Percentiles rank a stretch among this genome's conserved stretches.
Conservation (phyloP, 1,140 invertebrate species). For the Oedothorax gibbosus region DNA sequence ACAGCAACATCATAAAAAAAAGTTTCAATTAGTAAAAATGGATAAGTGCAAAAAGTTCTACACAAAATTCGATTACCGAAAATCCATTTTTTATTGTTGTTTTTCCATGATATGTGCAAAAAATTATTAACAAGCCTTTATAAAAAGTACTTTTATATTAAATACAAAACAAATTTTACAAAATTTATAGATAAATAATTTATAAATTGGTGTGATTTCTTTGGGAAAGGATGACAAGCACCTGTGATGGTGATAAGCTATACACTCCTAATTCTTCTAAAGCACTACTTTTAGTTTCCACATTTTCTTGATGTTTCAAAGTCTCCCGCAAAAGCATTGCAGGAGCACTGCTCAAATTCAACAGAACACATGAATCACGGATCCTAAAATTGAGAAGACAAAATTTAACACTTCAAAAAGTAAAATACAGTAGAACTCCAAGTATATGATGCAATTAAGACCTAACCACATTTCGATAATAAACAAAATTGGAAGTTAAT, state of each 20-base stretch:
- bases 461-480: too few species aligned
- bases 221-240: constrained; percentile 56
- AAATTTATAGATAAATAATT: neutral
- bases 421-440: neutral
- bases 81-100: too few species aligned
- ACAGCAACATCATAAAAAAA: too few species aligned
- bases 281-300: constrained; percentile 49
- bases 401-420: neutral
- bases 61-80: too few species aligned
- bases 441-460: too few species aligned
- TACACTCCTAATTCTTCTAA: constrained; percentile 59
- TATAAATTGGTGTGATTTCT: constrained; percentile 42
- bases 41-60: too few species aligned
- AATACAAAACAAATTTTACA: neutral
- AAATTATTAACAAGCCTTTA: too few species aligned
- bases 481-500: too few species aligned
- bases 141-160: neutral
- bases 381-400: constrained; percentile 74
- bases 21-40: too few species aligned
- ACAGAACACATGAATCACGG: constrained; percentile 80
- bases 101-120: too few species aligned
- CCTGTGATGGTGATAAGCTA: constrained; percentile 60
- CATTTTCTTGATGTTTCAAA: constrained; percentile 67
- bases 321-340: constrained; percentile 80
- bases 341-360: constrained; percentile 81